A percentile compares a stretch with the other conserved stretches of the same genome.
Conservation (phyloP, 2,113 vertebrate species). For the Regulus satrapa region DNA sequence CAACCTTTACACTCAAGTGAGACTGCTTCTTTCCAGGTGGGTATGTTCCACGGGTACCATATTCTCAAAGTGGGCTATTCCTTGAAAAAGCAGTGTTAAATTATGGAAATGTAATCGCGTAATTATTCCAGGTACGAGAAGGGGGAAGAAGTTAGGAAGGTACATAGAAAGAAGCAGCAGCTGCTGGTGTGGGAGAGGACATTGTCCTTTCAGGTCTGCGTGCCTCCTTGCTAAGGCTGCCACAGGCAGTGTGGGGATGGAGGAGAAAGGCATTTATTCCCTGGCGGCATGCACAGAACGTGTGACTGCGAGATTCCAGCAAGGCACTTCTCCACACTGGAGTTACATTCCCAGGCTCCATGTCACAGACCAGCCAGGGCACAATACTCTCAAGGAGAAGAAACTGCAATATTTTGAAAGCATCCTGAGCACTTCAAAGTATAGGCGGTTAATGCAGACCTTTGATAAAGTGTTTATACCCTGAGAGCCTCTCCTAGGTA, state of each 20-base stretch:
- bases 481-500: constrained; percentile 10
- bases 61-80: not conserved
- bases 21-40: not conserved
- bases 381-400: not conserved
- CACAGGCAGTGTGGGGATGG: not conserved
- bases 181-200: not conserved
- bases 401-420: constrained; percentile 40
- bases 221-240: not conserved
- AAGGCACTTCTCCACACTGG: not conserved
- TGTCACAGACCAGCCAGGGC: not conserved
- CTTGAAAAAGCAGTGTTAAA: not conserved
- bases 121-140: not conserved
- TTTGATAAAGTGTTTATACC: not conserved
- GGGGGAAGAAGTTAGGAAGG: not conserved
- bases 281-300: rapidly evolving
- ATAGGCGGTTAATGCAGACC: not conserved
- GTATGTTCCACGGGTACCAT: not conserved
- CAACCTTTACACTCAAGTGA: not conserved
- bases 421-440: not conserved
- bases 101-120: not conserved
- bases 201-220: not conserved
- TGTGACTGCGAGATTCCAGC: not conserved
- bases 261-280: not conserved
- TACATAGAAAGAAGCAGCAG: not conserved
- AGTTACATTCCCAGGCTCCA: not conserved